These are phyloP conservation scores for Dendroctonus valens DNA, from an alignment of 1,140 invertebrate genomes.

Conservation along the genomic window DNA sequence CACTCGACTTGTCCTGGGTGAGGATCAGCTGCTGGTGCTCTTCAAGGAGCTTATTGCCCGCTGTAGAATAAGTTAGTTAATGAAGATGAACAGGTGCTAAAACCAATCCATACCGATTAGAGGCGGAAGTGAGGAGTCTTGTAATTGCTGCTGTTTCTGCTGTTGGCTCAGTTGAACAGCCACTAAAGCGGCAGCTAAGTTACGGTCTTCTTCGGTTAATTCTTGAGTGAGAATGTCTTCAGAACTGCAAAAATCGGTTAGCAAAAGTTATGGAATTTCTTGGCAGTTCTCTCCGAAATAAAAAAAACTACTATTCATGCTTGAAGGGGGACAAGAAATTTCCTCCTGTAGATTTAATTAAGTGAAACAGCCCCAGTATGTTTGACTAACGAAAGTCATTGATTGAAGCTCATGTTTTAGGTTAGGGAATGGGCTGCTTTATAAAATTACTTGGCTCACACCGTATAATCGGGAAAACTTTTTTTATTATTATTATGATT, in stretches of 20 bases:
- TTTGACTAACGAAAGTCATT: too few species aligned
- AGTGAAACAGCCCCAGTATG: too few species aligned
- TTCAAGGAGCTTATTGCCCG: constrained; percentile 39
- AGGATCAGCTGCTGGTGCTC: constrained; percentile 43
- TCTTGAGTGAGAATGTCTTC: constrained; percentile 48
- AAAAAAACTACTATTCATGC: too few species aligned
- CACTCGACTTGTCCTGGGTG: constrained; percentile 39
- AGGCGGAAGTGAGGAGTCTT: constrained; percentile 37
- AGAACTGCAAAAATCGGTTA: constrained; percentile 27
- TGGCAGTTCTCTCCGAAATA: too few species aligned
- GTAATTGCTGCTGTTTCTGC: constrained; percentile 52
- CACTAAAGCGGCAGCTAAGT: constrained; percentile 54
- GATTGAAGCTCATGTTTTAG: too few species aligned
- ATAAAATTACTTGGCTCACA: too few species aligned
- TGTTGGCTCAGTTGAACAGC: constrained; percentile 56
- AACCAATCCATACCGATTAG: constrained; percentile 25
- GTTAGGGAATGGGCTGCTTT: too few species aligned
- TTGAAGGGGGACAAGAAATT: too few species aligned
- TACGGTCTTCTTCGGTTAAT: constrained; percentile 55
- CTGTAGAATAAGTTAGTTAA: constrained; percentile 12
- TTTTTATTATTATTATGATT: too few species aligned
- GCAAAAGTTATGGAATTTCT: too few species aligned
- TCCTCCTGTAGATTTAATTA: too few species aligned
- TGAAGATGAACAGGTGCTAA: background rate
- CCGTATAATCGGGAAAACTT: too few species aligned